These are phyloP conservation scores for Ptychochromis oligacanthus DNA, from an alignment of 2,113 vertebrate species.

Conservation along the genomic window DNA sequence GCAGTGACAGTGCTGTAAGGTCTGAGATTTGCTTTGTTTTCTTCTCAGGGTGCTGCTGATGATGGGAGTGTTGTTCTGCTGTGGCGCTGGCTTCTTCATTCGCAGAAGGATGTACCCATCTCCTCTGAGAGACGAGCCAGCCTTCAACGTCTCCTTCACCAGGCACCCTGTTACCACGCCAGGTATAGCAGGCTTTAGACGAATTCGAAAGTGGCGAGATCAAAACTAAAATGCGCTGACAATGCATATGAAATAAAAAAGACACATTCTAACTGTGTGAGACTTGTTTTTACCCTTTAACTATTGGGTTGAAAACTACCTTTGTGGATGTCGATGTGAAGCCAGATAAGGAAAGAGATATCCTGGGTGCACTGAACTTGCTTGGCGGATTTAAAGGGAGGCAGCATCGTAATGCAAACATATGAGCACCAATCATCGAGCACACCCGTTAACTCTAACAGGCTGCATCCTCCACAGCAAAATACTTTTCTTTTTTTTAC, in stretches of 20 bases:
- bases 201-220: not conserved
- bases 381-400: not conserved
- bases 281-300: not conserved
- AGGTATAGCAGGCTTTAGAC: conserved; percentile 74
- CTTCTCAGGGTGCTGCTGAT: conserved; percentile 91
- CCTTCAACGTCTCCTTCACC: conserved; percentile 97
- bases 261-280: not conserved
- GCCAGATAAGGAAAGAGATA: not conserved
- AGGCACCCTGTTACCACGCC: conserved; percentile 85
- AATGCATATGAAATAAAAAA: not conserved
- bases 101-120: conserved; percentile 94
- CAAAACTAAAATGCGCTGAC: not conserved
- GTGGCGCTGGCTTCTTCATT: conserved; percentile 95
- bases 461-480: not conserved
- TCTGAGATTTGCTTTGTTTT: not conserved
- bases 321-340: not conserved
- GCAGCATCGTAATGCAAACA: too few species aligned
- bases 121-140: conserved; percentile 89
- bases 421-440: not conserved
- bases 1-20: not conserved
- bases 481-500: not conserved
- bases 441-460: not conserved
- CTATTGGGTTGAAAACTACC: not conserved
- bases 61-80: conserved; percentile 98
- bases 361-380: not conserved